Conservation (phyloP, 2,113 vertebrate species). For the Piprites chloris region DNA sequence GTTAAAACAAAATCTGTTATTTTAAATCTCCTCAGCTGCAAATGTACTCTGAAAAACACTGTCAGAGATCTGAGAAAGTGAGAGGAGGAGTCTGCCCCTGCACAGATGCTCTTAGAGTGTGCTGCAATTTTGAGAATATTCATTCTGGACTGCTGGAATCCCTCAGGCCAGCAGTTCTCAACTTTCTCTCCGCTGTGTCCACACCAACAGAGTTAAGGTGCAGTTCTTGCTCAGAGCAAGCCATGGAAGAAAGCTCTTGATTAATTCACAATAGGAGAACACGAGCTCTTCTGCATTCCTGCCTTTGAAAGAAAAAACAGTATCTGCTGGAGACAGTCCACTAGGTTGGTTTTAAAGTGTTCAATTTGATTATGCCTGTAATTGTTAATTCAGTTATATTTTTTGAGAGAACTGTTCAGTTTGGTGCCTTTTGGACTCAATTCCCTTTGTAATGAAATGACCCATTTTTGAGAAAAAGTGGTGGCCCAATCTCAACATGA, state of each 20-base stretch:
- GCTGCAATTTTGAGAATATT: slow-evolving; percentile 62
- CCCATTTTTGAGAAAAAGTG: not conserved
- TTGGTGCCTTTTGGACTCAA: not conserved
- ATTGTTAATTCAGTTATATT: not conserved
- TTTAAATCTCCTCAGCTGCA: slow-evolving; percentile 66
- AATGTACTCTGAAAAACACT: slow-evolving; percentile 68
- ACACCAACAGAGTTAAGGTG: slow-evolving; percentile 35
- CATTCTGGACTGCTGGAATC: slow-evolving; percentile 61
- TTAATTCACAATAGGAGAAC: not conserved
- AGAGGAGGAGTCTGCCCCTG: slow-evolving; percentile 67
- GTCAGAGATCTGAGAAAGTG: slow-evolving; percentile 67
- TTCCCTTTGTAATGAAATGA: not conserved
- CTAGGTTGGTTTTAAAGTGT: not conserved
- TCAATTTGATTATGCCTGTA: not conserved
- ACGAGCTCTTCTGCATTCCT: not conserved
- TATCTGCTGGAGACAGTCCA: not conserved
- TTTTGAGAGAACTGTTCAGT: not conserved
- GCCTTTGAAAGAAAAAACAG: not conserved
- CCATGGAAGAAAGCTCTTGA: not conserved
- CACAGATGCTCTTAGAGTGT: slow-evolving; percentile 62
- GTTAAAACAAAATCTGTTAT: slow-evolving; percentile 68
- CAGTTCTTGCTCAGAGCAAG: not conserved
- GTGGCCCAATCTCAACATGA: not conserved
- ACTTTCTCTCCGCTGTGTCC: slow-evolving; percentile 35
- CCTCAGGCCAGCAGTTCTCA: slow-evolving; percentile 62